Evolutionary conservation across 2,113 vertebrate species (phyloP).

Genomic region (Tauraco erythrolophus): DNA sequence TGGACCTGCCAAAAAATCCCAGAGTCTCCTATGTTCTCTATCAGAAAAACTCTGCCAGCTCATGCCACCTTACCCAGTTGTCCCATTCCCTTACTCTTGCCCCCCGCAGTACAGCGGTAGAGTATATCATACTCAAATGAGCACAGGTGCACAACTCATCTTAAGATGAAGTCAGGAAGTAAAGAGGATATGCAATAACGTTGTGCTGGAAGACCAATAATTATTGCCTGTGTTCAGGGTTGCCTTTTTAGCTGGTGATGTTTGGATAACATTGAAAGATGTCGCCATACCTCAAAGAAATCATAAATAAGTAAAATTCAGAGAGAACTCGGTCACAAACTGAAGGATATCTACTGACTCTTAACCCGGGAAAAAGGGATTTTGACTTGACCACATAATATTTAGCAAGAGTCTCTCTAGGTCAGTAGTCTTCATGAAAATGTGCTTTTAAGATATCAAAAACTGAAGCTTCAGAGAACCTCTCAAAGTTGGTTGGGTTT

Average conservation of each 20-base stretch:
- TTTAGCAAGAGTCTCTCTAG: background rate
- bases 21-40: background rate
- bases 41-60: background rate
- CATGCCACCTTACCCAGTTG: background rate
- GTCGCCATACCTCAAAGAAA: background rate
- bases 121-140: background rate
- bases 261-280: background rate
- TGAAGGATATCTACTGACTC: background rate
- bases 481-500: background rate
- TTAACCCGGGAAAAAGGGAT: background rate
- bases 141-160: background rate
- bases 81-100: background rate
- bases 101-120: background rate
- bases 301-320: background rate
- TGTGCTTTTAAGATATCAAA: background rate
- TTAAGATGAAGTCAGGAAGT: background rate
- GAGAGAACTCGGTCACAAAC: background rate
- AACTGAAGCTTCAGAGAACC: background rate
- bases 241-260: background rate
- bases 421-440: background rate
- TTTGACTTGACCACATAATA: background rate
- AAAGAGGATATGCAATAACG: background rate
- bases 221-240: background rate
- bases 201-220: background rate
- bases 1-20: background rate